Evolutionary conservation across 1,140 invertebrate genomes (phyloP).

Genomic region (Drosophila funebris): DNA sequence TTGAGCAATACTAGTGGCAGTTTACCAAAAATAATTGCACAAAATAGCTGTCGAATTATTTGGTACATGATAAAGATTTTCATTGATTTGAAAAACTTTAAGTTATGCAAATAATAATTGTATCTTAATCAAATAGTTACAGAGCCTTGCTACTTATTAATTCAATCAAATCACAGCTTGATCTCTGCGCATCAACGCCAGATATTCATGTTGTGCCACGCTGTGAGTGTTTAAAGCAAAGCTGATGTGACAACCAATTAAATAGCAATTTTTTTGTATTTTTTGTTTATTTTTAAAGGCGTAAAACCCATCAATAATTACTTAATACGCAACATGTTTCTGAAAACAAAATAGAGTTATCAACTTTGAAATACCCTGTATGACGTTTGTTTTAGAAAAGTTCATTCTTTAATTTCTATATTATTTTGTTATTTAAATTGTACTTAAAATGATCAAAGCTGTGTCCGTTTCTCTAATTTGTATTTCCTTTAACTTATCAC

Average conservation of each 20-base stretch:
- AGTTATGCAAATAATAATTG: neutral
- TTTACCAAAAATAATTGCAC: conserved; percentile 22
- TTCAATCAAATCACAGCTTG: conserved; percentile 13
- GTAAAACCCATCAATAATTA: conserved; percentile 63
- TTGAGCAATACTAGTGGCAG: conserved; percentile 1
- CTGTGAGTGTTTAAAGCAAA: conserved; percentile 45
- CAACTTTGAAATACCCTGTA: neutral
- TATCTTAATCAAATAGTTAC: too few relatives aligned
- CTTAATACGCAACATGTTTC: conserved; percentile 27
- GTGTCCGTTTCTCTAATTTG: too few relatives aligned
- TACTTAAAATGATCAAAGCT: too few relatives aligned
- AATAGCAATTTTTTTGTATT: conserved; percentile 59
- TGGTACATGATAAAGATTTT: neutral
- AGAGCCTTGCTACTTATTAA: too few relatives aligned
- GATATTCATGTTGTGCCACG: neutral
- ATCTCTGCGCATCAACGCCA: conserved; percentile 15
- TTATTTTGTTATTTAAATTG: too few relatives aligned
- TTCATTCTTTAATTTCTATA: too few relatives aligned
- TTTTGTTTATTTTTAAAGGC: conserved; percentile 48
- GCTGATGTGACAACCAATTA: conserved; percentile 76
- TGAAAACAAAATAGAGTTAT: neutral
- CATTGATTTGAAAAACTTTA: neutral
- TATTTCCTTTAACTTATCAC: too few relatives aligned
- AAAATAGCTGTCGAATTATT: conserved; percentile 5
- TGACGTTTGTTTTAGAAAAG: too few relatives aligned